Base-by-base conservation (phyloP, 2,888 invertebrate genomes). In the Corbicula japonica region DNA sequence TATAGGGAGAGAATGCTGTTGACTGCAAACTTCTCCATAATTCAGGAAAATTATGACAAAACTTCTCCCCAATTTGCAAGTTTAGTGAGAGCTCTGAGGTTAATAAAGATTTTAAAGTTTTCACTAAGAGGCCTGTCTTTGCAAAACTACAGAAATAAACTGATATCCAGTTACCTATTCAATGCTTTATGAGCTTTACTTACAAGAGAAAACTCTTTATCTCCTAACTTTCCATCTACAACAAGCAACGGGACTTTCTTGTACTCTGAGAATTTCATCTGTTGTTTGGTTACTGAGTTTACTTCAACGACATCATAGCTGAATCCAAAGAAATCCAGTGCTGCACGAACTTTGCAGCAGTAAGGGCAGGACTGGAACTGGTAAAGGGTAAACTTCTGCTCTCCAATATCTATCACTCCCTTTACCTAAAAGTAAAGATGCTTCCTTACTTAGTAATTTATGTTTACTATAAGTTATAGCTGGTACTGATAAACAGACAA, bases 361-460 rank as follows among this genome's bases (percentile, higher is more conserved):
- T 99, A 99, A 0, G 99, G 99, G 91, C 99, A 99, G 0, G 98
- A 98, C 90, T 98, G 97, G 92, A 98, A 99, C 94, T 99, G 99
- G 92, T 97, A 99, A 23, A 99, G 94, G 0, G 97, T 96, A 56
- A 99, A 94, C 87, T 97, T 96, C 73, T 92, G 76, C 10, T 90
- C 90, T 52, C 84, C 85, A 44, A 81, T 77, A 70, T 92, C 90
- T 28, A 86, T 76, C 8, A 66, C 80, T 70, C 70, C 80, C 62
- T 62, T 69, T 0, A 88, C 71, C 89, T 89, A 82, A 10, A 79
- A 65, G n/a, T n/a, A n/a, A n/a, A n/a, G n/a, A n/a, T n/a, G n/a
- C n/a, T n/a, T n/a, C n/a, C n/a, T n/a, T n/a, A n/a, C n/a, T n/a
- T n/a, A n/a, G n/a, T n/a, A n/a, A n/a, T n/a, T n/a, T n/a, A n/a